These are phyloP conservation scores for Pipistrellus kuhlii DNA, from an alignment of 2,797 vertebrate species.

Conservation along the genomic window DNA sequence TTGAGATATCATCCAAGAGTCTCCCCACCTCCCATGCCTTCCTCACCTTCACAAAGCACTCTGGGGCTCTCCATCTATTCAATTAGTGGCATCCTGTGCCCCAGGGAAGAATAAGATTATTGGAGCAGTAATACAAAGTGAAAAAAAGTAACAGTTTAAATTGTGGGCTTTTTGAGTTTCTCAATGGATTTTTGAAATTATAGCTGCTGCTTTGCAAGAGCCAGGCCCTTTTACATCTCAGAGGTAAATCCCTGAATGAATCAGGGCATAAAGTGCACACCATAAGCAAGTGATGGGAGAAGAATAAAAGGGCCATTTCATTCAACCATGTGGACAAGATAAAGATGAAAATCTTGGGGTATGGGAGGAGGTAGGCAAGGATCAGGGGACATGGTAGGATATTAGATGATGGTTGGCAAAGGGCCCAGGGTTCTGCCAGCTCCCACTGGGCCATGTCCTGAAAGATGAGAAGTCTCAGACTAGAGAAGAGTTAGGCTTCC, in stretches of 20 bases:
- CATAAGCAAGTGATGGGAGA: neutral
- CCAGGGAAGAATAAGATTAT: neutral
- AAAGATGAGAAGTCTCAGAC: neutral
- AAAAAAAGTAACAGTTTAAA: neutral
- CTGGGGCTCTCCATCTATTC: neutral
- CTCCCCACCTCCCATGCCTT: neutral
- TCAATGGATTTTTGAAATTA: conserved; percentile 25
- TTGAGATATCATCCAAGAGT: conserved; percentile 1
- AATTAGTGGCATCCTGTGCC: neutral
- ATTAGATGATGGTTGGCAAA: neutral
- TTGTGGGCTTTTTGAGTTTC: conserved; percentile 29
- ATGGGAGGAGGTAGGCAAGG: neutral
- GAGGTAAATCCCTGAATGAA: conserved; percentile 10
- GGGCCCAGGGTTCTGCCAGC: neutral
- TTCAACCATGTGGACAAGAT: neutral
- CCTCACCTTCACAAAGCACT: neutral
- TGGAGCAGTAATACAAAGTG: conserved; percentile 25
- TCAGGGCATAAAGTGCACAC: neutral
- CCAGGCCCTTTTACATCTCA: neutral
- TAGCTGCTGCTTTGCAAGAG: neutral
- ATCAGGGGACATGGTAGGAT: rapidly evolving
- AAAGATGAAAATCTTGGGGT: neutral
- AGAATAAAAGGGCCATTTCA: neutral
- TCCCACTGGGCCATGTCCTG: neutral
- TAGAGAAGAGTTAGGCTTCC: neutral